Evolutionary conservation across 2,113 vertebrate species (phyloP).

Genomic region (Thamnaconus septentrionalis): DNA sequence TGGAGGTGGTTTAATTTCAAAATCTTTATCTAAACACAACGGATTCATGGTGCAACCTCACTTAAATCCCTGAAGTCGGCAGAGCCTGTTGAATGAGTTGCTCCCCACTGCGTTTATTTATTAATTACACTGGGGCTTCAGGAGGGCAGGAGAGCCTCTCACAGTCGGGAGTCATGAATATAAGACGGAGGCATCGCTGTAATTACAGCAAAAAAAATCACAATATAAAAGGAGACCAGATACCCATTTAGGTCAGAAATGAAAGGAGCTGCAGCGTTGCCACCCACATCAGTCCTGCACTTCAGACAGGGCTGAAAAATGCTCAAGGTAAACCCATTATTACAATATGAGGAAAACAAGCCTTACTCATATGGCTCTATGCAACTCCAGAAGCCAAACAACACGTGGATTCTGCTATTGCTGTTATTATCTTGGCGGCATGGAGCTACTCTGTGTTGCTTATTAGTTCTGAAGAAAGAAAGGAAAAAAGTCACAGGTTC

Average conservation of each 20-base stretch:
- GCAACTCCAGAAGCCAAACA: too few relatives aligned
- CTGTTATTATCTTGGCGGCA: too few relatives aligned
- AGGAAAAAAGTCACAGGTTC: not conserved
- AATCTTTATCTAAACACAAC: slow-evolving; percentile 14
- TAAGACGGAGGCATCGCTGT: too few relatives aligned
- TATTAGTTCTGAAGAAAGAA: too few relatives aligned
- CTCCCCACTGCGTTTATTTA: not conserved
- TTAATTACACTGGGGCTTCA: slow-evolving; percentile 1
- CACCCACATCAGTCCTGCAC: slow-evolving; percentile 40
- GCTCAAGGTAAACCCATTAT: slow-evolving; percentile 7
- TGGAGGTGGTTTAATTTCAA: slow-evolving; percentile 29
- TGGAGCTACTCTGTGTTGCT: not conserved
- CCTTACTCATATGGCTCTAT: not conserved
- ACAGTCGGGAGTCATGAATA: slow-evolving; percentile 41
- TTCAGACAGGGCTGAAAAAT: not conserved
- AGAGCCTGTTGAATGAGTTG: slow-evolving; percentile 24
- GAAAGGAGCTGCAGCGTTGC: slow-evolving; percentile 4
- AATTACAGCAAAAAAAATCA: not conserved
- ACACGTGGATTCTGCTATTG: too few relatives aligned
- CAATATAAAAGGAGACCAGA: slow-evolving; percentile 13
- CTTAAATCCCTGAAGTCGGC: slow-evolving; percentile 64
- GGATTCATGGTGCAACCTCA: slow-evolving; percentile 69
- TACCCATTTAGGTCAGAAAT: slow-evolving; percentile 34
- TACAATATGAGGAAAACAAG: not conserved
- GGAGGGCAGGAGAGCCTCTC: slow-evolving; percentile 16